A percentile compares a stretch with the other conserved stretches of the same genome.
Evolutionary conservation across 2,888 invertebrate species (phyloP).

Genomic region (Heliconius ethilla): DNA sequence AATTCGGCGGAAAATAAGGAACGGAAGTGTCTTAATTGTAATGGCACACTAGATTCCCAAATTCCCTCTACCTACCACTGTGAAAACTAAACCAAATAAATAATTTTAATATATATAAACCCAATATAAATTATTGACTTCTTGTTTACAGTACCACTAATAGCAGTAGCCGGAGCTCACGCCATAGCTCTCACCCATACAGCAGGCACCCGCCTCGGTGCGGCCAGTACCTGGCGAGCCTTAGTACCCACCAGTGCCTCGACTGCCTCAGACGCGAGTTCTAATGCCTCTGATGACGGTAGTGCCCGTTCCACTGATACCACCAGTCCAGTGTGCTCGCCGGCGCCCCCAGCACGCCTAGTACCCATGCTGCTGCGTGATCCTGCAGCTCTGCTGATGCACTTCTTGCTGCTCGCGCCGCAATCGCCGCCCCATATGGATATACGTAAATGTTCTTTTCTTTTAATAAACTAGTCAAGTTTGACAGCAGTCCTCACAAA

Average conservation of each 20-base stretch:
- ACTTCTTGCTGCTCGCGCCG: conserved; percentile 92
- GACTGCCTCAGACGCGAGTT: conserved; percentile 9
- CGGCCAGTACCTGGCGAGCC: conserved; percentile 56
- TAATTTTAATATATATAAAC: no score
- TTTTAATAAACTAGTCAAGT: no score
- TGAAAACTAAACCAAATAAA: no score
- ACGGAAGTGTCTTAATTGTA: no score
- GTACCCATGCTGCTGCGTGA: conserved; percentile 93
- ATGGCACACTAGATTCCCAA: no score
- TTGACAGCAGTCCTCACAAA: no score
- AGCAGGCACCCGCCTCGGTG: conserved; percentile 60
- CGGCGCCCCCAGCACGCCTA: conserved; percentile 54
- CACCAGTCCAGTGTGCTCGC: conserved; percentile 38
- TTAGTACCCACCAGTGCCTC: conserved; percentile 48
- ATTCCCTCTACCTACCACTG: no score
- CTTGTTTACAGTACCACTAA: conserved; percentile 86
- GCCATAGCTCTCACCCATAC: conserved; percentile 84
- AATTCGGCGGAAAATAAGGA: no score
- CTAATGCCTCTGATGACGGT: conserved; percentile 31
- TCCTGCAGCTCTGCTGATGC: conserved; percentile 92
- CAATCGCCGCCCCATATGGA: conserved; percentile 86
- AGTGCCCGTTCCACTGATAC: conserved; percentile 23
- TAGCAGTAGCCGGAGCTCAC: conserved; percentile 94
- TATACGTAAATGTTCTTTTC: conserved; percentile 85
- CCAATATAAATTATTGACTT: background rate